Evolutionary conservation across 2,888 invertebrate genomes (phyloP).

Genomic region (Nomada flava): DNA sequence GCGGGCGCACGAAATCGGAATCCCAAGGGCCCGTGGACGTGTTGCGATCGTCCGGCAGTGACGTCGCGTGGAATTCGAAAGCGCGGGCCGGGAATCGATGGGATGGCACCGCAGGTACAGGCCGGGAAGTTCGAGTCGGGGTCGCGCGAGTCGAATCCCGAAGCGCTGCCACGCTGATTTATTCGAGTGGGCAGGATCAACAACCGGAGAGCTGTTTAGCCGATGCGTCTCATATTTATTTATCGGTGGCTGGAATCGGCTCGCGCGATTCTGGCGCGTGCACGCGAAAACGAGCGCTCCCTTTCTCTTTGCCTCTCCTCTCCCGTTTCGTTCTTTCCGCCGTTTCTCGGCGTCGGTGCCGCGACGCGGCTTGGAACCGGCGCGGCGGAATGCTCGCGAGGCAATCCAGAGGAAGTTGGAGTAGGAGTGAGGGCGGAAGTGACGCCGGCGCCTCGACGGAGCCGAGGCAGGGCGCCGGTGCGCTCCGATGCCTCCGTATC

Average conservation of each 20-base stretch:
- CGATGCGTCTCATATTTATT: constrained; percentile 78
- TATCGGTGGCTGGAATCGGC: constrained; percentile 67
- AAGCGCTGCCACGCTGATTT: constrained; percentile 66
- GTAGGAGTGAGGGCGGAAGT: constrained; percentile 80
- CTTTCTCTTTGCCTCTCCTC: constrained; percentile 9
- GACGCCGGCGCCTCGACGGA: constrained; percentile 84
- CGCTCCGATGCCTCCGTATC: constrained; percentile 82
- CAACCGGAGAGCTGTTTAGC: constrained; percentile 76
- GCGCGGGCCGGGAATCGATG: constrained; percentile 26
- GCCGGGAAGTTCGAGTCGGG: constrained; percentile 33
- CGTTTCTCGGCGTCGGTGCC: constrained; percentile 42
- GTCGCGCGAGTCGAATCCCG: constrained; percentile 64
- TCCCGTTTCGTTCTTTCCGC: constrained; percentile 21
- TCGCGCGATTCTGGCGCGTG: constrained; percentile 76
- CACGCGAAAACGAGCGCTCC: constrained; percentile 54
- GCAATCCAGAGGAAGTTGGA: constrained; percentile 56
- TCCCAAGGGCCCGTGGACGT: constrained; percentile 35
- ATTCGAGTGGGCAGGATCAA: constrained; percentile 75
- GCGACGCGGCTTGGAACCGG: constrained; percentile 21
- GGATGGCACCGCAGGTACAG: background rate
- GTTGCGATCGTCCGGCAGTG: constrained; percentile 30
- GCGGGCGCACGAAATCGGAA: constrained; percentile 47
- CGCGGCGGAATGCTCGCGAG: constrained; percentile 47
- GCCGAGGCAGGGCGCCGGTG: constrained; percentile 83
- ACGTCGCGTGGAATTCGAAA: constrained; percentile 54